Base-by-base conservation (phyloP, 2,797 vertebrate species). In the Paedocypris micromegethes region DNA sequence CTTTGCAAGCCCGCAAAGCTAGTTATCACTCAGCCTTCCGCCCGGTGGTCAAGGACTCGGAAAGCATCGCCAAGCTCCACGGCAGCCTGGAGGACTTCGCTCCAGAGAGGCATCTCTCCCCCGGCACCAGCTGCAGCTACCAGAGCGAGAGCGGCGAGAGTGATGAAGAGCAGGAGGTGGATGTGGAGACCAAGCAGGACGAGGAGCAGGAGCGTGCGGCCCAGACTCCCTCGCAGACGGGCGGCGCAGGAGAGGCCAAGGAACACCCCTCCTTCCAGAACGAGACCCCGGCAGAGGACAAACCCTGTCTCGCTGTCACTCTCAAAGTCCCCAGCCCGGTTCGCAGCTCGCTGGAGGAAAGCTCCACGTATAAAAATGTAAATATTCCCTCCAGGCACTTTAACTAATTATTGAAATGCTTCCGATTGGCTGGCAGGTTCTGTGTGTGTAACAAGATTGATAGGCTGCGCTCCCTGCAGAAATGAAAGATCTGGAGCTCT, bases 11-110 rank as follows among this genome's bases (percentile, higher is more conserved):
- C 59, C 90, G 88, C 48, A 93, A 88, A 66, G 82, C 81, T 4
- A 88, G 86, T 75, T 97, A 97, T 61, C 92, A 95, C 66, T 97
- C 95, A 0, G 95, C 94, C 58, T 97, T 97, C 85, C 91, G 94
- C 2, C 95, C 95, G 0, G 95, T 98, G 62, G 84, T 95, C 39
- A 96, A 98, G 75, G 95, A 97, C 55, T 76, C 90, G 0, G 95
- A 96, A 72, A 96, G 93, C 85, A 85, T 97, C 39, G 93, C 93
- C 71, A 97, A 98, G 83, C 91, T 97, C 68, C 95, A 97, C 61
- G 78, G 89, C 72, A 87, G 76, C 47, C 61, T 81, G 44, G 86
- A 87, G 53, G 86, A 87, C 44, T 83, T 87, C 3, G 75, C 76
- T 0, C 51, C 69, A 0, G 85, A 86, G 9, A 79, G 85, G 4